Evolutionary conservation across 2,888 invertebrate genomes (phyloP).

Genomic region (Pilophorus perplexus): DNA sequence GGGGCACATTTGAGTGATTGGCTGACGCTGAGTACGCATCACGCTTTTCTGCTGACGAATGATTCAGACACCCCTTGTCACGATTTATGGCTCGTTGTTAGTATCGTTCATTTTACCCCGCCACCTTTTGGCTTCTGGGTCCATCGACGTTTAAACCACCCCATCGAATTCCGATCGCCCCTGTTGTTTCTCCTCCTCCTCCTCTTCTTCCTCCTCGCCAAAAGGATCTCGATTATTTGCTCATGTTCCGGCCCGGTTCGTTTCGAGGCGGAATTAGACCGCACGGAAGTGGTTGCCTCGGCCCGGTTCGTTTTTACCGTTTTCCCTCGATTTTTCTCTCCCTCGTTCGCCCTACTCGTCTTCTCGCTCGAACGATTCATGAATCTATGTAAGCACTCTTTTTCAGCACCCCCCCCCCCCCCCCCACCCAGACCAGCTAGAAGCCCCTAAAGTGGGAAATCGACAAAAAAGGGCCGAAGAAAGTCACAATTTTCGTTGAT

Average conservation of each 20-base stretch:
- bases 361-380: neutral
- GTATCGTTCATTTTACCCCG: neutral
- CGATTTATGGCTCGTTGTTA: neutral
- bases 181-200: neutral
- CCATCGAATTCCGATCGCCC: conserved; percentile 8
- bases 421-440: too few species aligned
- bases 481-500: too few species aligned
- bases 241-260: neutral
- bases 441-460: too few species aligned
- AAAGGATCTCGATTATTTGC: conserved; percentile 9
- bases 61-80: too few species aligned
- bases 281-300: neutral
- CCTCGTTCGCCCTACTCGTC: neutral
- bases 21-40: too few species aligned
- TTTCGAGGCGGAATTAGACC: neutral
- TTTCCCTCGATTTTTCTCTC: neutral
- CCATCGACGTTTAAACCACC: neutral
- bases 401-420: too few species aligned
- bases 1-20: too few species aligned
- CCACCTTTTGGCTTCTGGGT: neutral
- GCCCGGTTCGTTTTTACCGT: neutral
- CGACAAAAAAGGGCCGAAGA: too few species aligned
- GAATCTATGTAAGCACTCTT: conserved; percentile 12
- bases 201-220: too few species aligned
- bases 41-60: too few species aligned